These are phyloP conservation scores for Pollimyrus isidori DNA, from an alignment of 2,113 vertebrate species.

Conservation along the genomic window DNA sequence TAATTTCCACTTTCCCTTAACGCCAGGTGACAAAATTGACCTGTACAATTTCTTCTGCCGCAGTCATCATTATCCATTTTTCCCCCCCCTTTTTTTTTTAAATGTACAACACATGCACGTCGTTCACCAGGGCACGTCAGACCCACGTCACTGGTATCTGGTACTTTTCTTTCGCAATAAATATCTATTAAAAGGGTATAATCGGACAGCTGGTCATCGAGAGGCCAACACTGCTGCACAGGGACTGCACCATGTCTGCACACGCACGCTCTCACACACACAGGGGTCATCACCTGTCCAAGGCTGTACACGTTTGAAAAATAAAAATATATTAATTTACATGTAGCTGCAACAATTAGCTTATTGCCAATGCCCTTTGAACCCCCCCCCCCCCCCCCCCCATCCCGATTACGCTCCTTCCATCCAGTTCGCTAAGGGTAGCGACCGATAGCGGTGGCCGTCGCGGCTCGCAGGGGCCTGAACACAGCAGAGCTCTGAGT, in stretches of 20 bases:
- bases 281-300: conserved; percentile 47
- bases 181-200: conserved; percentile 79
- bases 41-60: conserved; percentile 61
- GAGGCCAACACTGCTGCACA: conserved; percentile 75
- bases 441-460: background rate
- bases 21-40: conserved; percentile 78
- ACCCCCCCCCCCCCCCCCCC: conserved; percentile 42
- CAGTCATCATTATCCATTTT: conserved; percentile 54
- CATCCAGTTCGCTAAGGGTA: conserved; percentile 15
- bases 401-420: background rate
- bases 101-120: conserved; percentile 85
- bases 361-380: conserved; percentile 96
- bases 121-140: conserved; percentile 75
- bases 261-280: conserved; percentile 66
- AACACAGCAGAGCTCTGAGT: background rate
- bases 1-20: conserved; percentile 37
- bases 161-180: conserved; percentile 40
- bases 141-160: conserved; percentile 54
- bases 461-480: background rate
- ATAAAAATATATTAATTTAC: conserved; percentile 64
- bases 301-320: conserved; percentile 64
- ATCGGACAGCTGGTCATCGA: conserved; percentile 78
- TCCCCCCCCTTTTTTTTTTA: conserved; percentile 46
- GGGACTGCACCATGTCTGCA: conserved; percentile 87
- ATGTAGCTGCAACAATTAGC: conserved; percentile 87